phyloP scores from a whole-genome alignment of 2,888 invertebrate genomes.

The Troides aeacus region DNA sequence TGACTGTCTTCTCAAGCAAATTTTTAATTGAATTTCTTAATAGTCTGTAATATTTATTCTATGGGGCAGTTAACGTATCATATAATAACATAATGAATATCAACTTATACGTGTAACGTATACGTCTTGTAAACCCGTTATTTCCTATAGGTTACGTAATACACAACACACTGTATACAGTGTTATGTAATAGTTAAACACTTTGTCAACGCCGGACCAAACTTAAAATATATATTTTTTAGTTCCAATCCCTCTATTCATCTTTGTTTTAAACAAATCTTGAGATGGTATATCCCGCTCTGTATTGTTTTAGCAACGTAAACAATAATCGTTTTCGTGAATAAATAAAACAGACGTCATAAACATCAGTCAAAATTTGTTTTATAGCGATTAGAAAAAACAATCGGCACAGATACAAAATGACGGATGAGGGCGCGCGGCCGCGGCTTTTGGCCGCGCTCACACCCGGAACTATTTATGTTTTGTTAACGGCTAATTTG shows the following conservation, averaged over 20 bases:
- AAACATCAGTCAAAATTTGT: constrained; percentile 15
- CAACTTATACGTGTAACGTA: no score
- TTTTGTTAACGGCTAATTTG: constrained; percentile 27
- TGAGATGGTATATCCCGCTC: not conserved
- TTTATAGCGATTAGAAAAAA: constrained; percentile 18
- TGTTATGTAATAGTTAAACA: no score
- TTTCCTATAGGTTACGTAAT: no score
- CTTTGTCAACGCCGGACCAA: no score
- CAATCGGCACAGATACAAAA: constrained; percentile 24
- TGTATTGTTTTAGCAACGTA: not conserved
- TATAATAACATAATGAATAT: no score
- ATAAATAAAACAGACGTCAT: not conserved
- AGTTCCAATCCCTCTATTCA: not conserved
- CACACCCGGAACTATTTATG: constrained; percentile 22
- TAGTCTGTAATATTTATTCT: no score
- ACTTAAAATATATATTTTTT: not conserved
- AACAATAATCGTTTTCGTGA: not conserved
- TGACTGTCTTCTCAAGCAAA: no score
- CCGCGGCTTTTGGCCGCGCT: constrained; percentile 13
- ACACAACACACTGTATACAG: no score
- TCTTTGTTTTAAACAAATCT: not conserved
- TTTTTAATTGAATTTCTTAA: no score
- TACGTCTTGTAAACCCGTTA: no score
- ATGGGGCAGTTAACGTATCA: no score
- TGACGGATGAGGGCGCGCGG: constrained; percentile 17